Evolutionary conservation across 53 echinoderm and acorn worm species (phyloP), one percentile per base, ranked within the genome.

Genomic region (Echinarachnius parma): DNA sequence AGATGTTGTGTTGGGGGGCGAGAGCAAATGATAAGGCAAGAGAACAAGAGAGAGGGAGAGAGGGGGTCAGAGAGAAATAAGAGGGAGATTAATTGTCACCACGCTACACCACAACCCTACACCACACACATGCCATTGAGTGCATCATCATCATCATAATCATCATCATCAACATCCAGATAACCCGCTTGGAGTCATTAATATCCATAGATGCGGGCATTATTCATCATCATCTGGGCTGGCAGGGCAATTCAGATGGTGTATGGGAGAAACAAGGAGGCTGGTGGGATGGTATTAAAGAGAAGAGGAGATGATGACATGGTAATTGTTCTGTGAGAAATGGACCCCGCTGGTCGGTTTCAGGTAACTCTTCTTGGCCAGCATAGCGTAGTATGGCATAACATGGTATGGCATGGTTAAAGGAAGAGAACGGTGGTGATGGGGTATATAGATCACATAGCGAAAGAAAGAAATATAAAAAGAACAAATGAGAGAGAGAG

Each of bases 101-200:
- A 9, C 7, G 13, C 13, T 39, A 39, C 39, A 39, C 13, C 7
- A 39, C 39, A 39, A 9, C 13, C 39, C 39, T 39, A 9, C n/a
- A n/a, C n/a, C n/a, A n/a, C n/a, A n/a, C n/a, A n/a, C n/a, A 66
- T 66, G 46, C 46, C 48, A 16, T 27, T 46, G 66, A 66, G 48
- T 66, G 66, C 66, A 66, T 66, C 66, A 29, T 28, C 66, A 66
- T 47, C 48, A 66, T 47, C 46, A 66, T 66, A n/a, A 66, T 47
- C 46, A 66, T 66, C 66, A 66, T 66, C 66, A 29, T 28, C 66
- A 66, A 28, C 48, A 66, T 47, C 46, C 46, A 46, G 66, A 47
- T 66, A 66, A 28, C 15, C 27, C 47, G 28, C 28, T 33, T 66
- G 30, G 66, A 66, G 66, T 66, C 48, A 66, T 66, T 66, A 66